phyloP scores from a whole-genome alignment of 2,888 invertebrate species.

The Caradrina clavipalpis region DNA sequence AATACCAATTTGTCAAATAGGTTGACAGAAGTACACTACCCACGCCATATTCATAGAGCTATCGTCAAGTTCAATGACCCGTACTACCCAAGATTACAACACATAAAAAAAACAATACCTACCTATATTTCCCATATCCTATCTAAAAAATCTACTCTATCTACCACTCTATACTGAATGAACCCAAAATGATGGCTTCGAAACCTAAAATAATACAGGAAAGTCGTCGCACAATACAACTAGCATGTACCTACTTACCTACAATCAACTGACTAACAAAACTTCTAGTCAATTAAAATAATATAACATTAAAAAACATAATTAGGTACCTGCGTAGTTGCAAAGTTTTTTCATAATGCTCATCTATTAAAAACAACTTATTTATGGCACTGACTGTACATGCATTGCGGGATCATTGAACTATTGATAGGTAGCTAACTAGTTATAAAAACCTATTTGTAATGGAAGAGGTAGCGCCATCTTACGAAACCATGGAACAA shows the following conservation, averaged over 20 bases:
- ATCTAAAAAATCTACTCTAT: no score
- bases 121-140: no score
- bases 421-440: conserved; percentile 68
- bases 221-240: neutral
- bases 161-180: neutral
- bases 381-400: conserved; percentile 63
- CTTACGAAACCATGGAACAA: conserved; percentile 63
- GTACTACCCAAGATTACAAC: conserved; percentile 69
- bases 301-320: neutral
- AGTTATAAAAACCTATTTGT: conserved; percentile 64
- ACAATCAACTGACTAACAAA: neutral
- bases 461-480: conserved; percentile 75
- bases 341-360: conserved; percentile 30
- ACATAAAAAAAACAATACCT: conserved; percentile 9
- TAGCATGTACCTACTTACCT: neutral
- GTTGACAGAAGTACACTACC: conserved; percentile 38
- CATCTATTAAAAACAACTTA: conserved; percentile 47
- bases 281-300: conserved; percentile 8
- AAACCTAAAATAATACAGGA: neutral
- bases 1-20: conserved; percentile 62
- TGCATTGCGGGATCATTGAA: conserved; percentile 74
- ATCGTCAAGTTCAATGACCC: conserved; percentile 77
- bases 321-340: conserved; percentile 9
- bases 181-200: neutral
- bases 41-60: conserved; percentile 72